Evolutionary conservation across 2,113 vertebrate species (phyloP).

Genomic region (Helogale parvula): DNA sequence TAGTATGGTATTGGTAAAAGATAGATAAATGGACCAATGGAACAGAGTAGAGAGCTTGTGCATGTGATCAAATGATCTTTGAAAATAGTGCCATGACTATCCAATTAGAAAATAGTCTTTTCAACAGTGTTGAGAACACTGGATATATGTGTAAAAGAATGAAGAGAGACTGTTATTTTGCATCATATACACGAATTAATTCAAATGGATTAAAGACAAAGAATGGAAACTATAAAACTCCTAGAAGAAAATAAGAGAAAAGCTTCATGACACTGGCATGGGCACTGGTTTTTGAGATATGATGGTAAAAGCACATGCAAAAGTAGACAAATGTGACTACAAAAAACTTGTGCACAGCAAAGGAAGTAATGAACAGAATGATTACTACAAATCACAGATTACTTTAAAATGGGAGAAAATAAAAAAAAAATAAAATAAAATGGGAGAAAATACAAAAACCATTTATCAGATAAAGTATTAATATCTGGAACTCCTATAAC

Average conservation of each 20-base stretch:
- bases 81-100: neutral
- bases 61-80: neutral
- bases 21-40: neutral
- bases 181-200: neutral
- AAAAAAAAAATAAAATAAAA: neutral
- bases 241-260: neutral
- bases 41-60: neutral
- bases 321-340: neutral
- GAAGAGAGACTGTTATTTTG: neutral
- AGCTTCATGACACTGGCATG: neutral
- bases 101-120: neutral
- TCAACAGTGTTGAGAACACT: neutral
- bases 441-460: neutral
- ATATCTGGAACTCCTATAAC: neutral
- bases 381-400: neutral
- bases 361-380: neutral
- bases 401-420: neutral
- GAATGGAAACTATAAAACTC: neutral
- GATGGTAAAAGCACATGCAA: neutral
- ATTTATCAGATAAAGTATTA: neutral
- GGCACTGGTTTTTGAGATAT: neutral
- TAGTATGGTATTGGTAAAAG: neutral
- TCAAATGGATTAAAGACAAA: neutral
- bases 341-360: neutral
- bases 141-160: neutral